Evolutionary conservation across 2,113 vertebrate species (phyloP).

Genomic region (Tupaia chinensis): DNA sequence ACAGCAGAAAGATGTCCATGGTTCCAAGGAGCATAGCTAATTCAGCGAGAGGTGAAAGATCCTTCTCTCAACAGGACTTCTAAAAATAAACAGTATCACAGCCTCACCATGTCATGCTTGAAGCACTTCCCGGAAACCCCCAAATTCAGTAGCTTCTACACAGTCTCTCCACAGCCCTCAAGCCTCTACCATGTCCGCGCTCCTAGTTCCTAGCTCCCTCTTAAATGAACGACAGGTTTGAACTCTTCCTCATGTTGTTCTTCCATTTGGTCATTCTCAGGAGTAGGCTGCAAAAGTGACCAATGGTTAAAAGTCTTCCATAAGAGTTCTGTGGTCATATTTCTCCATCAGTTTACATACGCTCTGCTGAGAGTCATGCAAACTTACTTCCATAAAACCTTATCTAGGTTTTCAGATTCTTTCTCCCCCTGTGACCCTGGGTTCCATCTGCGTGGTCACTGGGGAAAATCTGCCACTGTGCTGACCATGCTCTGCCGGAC

Average conservation of each 20-base stretch:
- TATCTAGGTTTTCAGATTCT: neutral
- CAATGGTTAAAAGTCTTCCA: neutral
- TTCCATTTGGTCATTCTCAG: neutral
- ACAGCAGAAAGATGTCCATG: conserved; percentile 71
- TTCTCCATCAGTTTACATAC: neutral
- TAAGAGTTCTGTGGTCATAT: neutral
- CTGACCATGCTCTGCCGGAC: too few relatives aligned
- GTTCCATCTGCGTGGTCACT: too few relatives aligned
- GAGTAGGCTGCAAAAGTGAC: neutral
- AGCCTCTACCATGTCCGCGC: neutral
- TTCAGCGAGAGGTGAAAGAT: conserved; percentile 64
- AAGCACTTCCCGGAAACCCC: conserved; percentile 71
- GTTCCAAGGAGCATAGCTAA: conserved; percentile 65
- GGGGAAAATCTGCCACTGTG: too few relatives aligned
- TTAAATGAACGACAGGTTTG: neutral
- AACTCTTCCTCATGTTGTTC: neutral
- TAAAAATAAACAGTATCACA: conserved; percentile 73
- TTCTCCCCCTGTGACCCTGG: too few relatives aligned
- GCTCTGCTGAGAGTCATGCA: neutral
- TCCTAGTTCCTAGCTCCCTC: neutral
- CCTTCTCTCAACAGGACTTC: conserved; percentile 50
- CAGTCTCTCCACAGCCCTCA: neutral
- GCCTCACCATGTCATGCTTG: conserved; percentile 33
- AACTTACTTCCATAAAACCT: conserved; percentile 7
- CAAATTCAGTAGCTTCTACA: neutral